Base-by-base conservation (phyloP, 2,888 invertebrate species). In the Spilosoma lubricipeda region DNA sequence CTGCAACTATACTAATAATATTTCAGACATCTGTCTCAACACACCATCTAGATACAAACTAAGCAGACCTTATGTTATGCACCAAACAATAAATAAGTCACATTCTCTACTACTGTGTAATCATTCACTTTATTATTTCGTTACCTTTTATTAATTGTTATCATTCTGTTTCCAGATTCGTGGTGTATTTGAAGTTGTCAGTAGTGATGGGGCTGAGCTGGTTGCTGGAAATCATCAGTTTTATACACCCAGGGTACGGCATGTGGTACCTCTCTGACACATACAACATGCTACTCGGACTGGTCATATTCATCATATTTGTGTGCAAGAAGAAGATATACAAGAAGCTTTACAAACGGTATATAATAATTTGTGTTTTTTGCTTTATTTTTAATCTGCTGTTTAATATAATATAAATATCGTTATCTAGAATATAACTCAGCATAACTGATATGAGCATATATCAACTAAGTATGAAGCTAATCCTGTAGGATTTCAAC, bases 131-230 rank as follows among this genome's bases (percentile, higher is more conserved):
- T 7, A 1, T 18, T 15, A 8, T 15, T 59, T 59, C 15, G 27
- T 27, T 27, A n/a, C 9, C 18, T n/a, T 45, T 33, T 27, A 9
- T 0, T 20, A 48, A 23, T 48, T 2, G 20, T 20, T 7, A 33
- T 30, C 3, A 48, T 11, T n/a, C 15, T 15, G 20, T 30, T 42
- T 18, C 52, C 88, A 95, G 94, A 76, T 89, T 94, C 4, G 85
- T 93, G 80, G 87, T 95, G 0, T 95, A 95, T 76, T 72, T 94
- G 63, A 95, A 94, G 80, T 80, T 95, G 23, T 94, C 94, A 0
- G 81, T 93, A 8, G 90, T 95, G 76, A 95, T 95, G 95, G 95
- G 95, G 0, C 84, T 95, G 42, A 95, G 91, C 83, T 95, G 95
- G 94, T 66, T 94, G 27, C 81, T 95, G 2, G 95, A 95, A 77